Evolutionary conservation across 2,797 vertebrate species (phyloP).

Genomic region (Limnodromus scolopaceus): DNA sequence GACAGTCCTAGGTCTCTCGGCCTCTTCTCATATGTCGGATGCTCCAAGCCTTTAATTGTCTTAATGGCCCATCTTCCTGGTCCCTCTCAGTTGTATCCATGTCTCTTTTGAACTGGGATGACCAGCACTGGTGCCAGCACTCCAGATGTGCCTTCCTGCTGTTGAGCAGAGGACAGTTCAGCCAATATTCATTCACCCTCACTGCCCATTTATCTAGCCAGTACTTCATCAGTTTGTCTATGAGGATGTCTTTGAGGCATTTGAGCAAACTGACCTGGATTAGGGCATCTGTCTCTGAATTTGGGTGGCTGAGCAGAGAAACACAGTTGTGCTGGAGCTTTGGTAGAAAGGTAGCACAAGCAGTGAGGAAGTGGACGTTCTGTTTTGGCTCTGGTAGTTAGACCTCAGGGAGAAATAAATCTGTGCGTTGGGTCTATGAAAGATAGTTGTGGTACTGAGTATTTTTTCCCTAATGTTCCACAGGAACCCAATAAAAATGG

Average conservation of each 20-base stretch:
- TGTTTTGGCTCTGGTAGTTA: neutral
- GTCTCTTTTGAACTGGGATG: neutral
- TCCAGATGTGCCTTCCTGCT: neutral
- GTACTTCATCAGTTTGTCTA: neutral
- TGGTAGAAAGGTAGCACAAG: neutral
- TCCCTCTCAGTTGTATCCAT: neutral
- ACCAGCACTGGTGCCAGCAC: neutral
- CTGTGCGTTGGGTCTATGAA: neutral
- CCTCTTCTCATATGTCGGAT: neutral
- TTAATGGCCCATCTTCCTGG: neutral
- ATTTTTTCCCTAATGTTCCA: neutral
- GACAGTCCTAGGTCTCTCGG: neutral
- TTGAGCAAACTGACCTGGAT: neutral
- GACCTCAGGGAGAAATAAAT: neutral
- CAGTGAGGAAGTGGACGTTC: neutral
- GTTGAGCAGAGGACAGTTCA: neutral
- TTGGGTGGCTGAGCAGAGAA: neutral
- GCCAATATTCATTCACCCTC: fast-evolving
- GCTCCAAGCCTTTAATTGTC: neutral
- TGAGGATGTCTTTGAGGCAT: neutral
- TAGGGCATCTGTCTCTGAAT: neutral
- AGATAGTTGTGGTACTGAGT: neutral
- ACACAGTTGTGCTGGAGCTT: neutral
- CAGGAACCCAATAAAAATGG: neutral
- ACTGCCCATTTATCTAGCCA: fast-evolving